Evolutionary conservation across 2,888 invertebrate genomes (phyloP).

Genomic region (Minunthozetes semirufus): DNA sequence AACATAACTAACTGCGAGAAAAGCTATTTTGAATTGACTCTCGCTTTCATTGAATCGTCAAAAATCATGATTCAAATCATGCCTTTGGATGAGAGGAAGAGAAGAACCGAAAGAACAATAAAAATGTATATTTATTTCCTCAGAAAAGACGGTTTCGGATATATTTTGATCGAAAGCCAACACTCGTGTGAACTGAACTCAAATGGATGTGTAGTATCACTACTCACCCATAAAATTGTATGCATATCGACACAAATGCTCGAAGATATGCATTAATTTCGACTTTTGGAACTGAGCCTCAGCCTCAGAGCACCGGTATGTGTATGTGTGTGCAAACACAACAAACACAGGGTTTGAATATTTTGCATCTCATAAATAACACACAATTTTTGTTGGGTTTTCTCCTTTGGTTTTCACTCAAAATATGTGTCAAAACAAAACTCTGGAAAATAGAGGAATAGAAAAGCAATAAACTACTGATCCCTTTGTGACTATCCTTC

Average conservation of each 20-base stretch:
- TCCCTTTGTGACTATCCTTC: neutral
- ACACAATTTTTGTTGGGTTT: neutral
- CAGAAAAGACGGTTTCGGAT: neutral
- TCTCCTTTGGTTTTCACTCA: neutral
- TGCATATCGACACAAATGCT: neutral
- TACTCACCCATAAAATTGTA: neutral
- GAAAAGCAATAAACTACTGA: neutral
- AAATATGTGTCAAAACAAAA: neutral
- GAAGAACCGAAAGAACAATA: neutral
- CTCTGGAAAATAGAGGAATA: neutral
- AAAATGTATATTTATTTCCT: neutral
- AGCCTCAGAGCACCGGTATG: neutral
- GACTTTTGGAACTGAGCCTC: neutral
- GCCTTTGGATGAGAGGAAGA: neutral
- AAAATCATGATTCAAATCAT: slow-evolving; percentile 2
- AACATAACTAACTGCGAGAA: neutral
- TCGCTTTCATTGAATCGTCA: neutral
- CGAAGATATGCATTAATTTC: neutral
- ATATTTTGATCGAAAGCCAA: neutral
- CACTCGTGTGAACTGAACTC: neutral
- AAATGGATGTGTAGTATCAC: neutral
- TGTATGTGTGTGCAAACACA: neutral
- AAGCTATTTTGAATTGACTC: neutral
- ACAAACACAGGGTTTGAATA: neutral
- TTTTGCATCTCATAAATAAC: neutral